phyloP scores from a whole-genome alignment of 1,140 invertebrate species.

The Zaprionus lachaisei region DNA sequence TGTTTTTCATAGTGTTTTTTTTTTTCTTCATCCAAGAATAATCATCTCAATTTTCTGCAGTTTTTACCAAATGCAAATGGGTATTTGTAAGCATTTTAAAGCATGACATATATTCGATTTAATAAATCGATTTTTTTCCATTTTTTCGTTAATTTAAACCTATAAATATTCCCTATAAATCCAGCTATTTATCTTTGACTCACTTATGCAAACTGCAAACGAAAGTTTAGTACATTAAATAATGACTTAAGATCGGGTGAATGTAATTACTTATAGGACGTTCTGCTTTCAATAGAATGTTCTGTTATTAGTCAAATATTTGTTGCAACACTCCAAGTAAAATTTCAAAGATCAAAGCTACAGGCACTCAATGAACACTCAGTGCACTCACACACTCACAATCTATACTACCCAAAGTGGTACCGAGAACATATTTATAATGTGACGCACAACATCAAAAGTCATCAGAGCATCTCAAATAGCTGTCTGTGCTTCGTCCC shows the following conservation, averaged over 20 bases:
- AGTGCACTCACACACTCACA: neutral
- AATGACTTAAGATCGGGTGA: neutral
- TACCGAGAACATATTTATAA: slow-evolving; percentile 43
- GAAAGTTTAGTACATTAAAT: neutral
- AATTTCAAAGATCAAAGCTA: slow-evolving; percentile 65
- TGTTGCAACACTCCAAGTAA: neutral
- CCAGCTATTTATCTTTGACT: too few relatives aligned
- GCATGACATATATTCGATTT: neutral
- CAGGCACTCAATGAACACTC: slow-evolving; percentile 21
- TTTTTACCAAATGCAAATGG: slow-evolving; percentile 12
- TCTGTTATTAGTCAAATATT: slow-evolving; percentile 25
- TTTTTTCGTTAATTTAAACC: neutral
- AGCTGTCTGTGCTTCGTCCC: neutral
- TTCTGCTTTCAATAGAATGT: slow-evolving; percentile 4
- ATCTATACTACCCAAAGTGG: slow-evolving; percentile 30
- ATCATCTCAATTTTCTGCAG: slow-evolving; percentile 13
- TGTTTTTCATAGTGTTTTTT: slow-evolving; percentile 16
- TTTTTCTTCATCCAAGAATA: slow-evolving; percentile 13
- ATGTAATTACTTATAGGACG: neutral
- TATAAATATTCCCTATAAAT: neutral
- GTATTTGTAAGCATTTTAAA: neutral
- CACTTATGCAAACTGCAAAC: too few relatives aligned
- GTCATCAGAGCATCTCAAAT: slow-evolving; percentile 33
- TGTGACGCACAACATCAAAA: slow-evolving; percentile 63
- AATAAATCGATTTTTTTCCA: neutral